phyloP scores from a whole-genome alignment of 2,113 vertebrate species.

The Burhinus oedicnemus region DNA sequence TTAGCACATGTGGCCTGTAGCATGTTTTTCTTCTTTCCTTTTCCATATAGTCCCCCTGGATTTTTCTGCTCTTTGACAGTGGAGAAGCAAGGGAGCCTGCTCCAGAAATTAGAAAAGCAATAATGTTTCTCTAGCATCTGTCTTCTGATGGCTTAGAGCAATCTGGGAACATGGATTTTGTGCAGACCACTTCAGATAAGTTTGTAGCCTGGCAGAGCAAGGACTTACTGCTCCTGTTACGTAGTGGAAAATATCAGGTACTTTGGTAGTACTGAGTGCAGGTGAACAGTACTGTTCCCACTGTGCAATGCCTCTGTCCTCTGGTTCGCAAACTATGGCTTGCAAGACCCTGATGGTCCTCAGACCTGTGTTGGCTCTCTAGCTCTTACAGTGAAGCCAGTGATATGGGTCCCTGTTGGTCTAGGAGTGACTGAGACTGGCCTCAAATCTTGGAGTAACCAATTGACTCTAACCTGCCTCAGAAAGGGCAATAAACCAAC shows the following conservation, averaged over 20 bases:
- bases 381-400: background rate
- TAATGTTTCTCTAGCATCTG: background rate
- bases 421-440: background rate
- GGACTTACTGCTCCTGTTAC: background rate
- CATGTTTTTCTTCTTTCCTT: background rate
- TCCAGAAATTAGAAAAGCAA: background rate
- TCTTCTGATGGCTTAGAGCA: background rate
- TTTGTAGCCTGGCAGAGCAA: background rate
- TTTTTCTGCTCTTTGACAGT: background rate
- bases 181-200: background rate
- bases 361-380: background rate
- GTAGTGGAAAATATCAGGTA: background rate
- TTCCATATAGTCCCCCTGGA: background rate
- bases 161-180: background rate
- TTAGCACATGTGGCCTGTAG: background rate
- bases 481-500: background rate
- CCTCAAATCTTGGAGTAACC: background rate
- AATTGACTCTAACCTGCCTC: background rate
- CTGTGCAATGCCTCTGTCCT: background rate
- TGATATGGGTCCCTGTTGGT: background rate
- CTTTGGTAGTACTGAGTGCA: background rate
- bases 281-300: background rate
- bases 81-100: background rate
- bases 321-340: background rate
- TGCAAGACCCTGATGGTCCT: background rate